Percentiles rank a stretch among this genome's conserved stretches.
Evolutionary conservation across 1,140 invertebrate species (phyloP).

Genomic region (Prorops nasuta): DNA sequence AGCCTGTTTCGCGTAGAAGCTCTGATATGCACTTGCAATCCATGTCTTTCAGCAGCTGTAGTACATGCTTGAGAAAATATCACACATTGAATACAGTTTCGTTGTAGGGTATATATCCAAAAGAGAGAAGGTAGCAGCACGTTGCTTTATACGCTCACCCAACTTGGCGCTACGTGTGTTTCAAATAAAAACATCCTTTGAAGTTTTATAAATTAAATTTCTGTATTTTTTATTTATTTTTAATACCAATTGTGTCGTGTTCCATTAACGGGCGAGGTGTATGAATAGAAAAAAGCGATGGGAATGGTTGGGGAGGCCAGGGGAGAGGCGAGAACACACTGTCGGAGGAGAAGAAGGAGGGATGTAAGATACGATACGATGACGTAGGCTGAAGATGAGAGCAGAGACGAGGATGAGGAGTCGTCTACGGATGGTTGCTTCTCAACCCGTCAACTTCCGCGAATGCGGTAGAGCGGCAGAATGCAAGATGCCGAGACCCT

Average conservation of each 20-base stretch:
- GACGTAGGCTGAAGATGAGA: constrained; percentile 7
- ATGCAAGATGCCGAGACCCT: constrained; percentile 49
- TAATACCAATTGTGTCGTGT: too few relatives aligned
- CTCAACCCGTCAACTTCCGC: constrained; percentile 45
- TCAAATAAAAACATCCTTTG: too few relatives aligned
- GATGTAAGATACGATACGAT: too few relatives aligned
- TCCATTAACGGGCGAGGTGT: constrained; percentile 6
- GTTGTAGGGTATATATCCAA: neutral
- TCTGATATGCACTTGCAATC: constrained; percentile 42
- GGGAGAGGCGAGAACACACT: too few relatives aligned
- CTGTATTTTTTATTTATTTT: too few relatives aligned
- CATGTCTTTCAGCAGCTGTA: constrained; percentile 41
- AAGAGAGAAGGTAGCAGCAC: neutral
- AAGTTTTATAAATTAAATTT: too few relatives aligned
- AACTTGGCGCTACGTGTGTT: too few relatives aligned
- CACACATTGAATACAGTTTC: constrained; percentile 34
- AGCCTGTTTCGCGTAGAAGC: constrained; percentile 9
- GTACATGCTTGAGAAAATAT: constrained; percentile 46
- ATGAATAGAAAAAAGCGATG: constrained; percentile 17
- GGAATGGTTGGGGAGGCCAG: constrained; percentile 6
- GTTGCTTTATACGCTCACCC: too few relatives aligned
- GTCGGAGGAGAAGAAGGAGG: constrained; percentile 1
- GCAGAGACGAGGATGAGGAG: constrained; percentile 6
- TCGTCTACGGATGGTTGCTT: constrained; percentile 33
- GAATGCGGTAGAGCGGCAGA: constrained; percentile 42